These are phyloP conservation scores for Drosophila lacertosa DNA, from an alignment of 1,140 invertebrate species.

Conservation along the genomic window DNA sequence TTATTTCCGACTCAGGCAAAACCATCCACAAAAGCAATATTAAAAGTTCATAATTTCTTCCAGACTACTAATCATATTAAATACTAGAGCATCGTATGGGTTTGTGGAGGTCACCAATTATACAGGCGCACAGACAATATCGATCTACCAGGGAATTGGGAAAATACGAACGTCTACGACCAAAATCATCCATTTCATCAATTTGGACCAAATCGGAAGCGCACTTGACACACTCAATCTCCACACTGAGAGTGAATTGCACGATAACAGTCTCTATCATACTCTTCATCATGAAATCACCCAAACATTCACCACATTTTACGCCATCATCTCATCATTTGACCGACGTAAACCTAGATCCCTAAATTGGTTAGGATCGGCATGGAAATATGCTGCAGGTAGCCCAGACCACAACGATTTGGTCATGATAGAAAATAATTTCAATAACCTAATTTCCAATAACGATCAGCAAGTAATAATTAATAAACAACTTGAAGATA, in stretches of 20 bases:
- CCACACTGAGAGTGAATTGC: not conserved
- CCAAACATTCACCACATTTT: not conserved
- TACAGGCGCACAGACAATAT: not conserved
- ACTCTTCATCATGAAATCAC: not conserved
- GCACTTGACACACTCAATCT: not conserved
- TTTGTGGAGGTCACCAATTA: not conserved
- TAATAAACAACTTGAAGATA: too few relatives aligned
- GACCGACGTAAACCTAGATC: not conserved
- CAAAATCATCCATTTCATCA: not conserved
- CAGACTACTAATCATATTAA: not conserved
- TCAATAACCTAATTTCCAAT: too few relatives aligned
- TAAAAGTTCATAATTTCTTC: not conserved
- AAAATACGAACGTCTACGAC: not conserved
- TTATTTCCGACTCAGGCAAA: slow-evolving; percentile 1
- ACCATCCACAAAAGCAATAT: slow-evolving; percentile 15
- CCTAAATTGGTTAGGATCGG: not conserved
- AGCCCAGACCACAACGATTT: slow-evolving; percentile 2
- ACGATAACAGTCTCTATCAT: too few relatives aligned
- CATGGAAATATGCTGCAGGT: not conserved
- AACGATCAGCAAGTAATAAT: too few relatives aligned
- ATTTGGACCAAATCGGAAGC: not conserved
- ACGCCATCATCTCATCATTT: not conserved
- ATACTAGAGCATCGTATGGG: not conserved
- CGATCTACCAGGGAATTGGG: not conserved
- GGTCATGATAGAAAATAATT: too few relatives aligned